phyloP scores from a whole-genome alignment of 1,140 invertebrate genomes.

The Drosophila auraria region DNA sequence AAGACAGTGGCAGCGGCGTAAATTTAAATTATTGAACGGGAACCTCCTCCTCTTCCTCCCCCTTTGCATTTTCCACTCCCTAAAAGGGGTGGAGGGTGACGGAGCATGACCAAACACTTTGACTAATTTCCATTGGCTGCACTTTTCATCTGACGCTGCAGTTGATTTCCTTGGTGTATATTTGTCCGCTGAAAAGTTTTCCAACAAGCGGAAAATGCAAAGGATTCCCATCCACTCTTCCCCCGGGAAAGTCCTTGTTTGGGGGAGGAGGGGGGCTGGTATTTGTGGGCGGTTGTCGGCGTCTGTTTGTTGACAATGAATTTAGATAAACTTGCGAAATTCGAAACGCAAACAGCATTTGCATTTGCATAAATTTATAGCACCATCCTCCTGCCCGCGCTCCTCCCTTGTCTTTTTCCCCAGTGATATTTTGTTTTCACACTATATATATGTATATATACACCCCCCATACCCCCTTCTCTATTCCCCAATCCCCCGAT shows the following conservation, averaged over 20 bases:
- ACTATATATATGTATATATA: not conserved
- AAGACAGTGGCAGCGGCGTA: slow-evolving; percentile 25
- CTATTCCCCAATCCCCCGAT: slow-evolving; percentile 1
- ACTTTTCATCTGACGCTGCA: slow-evolving; percentile 54
- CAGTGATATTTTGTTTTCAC: slow-evolving; percentile 24
- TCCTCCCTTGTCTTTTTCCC: not conserved
- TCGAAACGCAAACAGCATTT: slow-evolving; percentile 80
- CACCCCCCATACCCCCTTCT: not conserved
- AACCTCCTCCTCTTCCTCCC: not conserved
- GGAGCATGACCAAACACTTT: slow-evolving; percentile 46
- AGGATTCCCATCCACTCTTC: not conserved
- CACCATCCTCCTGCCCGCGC: slow-evolving; percentile 10
- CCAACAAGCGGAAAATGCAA: slow-evolving; percentile 49
- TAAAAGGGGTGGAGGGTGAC: not conserved
- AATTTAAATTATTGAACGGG: slow-evolving; percentile 66
- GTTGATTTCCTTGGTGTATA: slow-evolving; percentile 76
- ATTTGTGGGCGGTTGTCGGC: slow-evolving; percentile 13
- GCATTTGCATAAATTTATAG: slow-evolving; percentile 80
- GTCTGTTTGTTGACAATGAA: slow-evolving; percentile 81
- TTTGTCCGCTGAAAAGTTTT: slow-evolving; percentile 61
- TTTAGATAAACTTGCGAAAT: slow-evolving; percentile 81
- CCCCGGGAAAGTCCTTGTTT: not conserved
- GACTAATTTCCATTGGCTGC: slow-evolving; percentile 64
- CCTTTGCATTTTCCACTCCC: not conserved
- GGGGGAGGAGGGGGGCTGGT: not conserved